Evolutionary conservation across 92 coral and sea anemone genomes (phyloP).

Genomic region (Pocillopora meandrina): DNA sequence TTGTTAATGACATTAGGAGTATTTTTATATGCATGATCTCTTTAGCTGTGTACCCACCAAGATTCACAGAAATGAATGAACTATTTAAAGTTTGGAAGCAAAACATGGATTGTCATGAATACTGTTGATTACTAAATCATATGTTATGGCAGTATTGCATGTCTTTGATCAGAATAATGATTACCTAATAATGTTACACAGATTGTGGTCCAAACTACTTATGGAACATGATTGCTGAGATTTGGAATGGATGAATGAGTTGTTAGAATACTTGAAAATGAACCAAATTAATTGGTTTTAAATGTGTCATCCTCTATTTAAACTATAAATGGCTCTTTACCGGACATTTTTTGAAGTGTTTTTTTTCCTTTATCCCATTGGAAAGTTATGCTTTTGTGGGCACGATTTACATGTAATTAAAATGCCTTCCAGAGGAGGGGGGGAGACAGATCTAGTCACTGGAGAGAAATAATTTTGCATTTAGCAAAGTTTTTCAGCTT

Average conservation of each 20-base stretch:
- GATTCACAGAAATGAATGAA: neutral
- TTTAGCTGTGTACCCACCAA: neutral
- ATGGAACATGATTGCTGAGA: neutral
- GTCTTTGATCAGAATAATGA: neutral
- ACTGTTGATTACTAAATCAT: neutral
- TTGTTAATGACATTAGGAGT: neutral
- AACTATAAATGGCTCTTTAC: too few relatives aligned
- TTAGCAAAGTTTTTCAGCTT: too few relatives aligned
- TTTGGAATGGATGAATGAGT: neutral
- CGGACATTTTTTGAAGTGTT: too few relatives aligned
- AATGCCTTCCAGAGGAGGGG: too few relatives aligned
- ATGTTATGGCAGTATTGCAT: neutral
- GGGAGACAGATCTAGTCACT: too few relatives aligned
- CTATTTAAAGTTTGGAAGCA: neutral
- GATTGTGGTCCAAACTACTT: neutral
- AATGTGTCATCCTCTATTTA: too few relatives aligned
- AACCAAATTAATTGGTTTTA: neutral
- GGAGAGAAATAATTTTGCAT: too few relatives aligned
- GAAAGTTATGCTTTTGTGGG: neutral
- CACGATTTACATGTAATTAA: neutral
- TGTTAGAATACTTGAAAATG: neutral
- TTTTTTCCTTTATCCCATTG: neutral
- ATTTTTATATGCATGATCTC: neutral
- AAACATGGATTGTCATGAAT: neutral
- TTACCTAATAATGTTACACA: neutral